These are phyloP conservation scores for Hyalella azteca DNA, from an alignment of 2,888 invertebrate genomes.

Conservation along the genomic window DNA sequence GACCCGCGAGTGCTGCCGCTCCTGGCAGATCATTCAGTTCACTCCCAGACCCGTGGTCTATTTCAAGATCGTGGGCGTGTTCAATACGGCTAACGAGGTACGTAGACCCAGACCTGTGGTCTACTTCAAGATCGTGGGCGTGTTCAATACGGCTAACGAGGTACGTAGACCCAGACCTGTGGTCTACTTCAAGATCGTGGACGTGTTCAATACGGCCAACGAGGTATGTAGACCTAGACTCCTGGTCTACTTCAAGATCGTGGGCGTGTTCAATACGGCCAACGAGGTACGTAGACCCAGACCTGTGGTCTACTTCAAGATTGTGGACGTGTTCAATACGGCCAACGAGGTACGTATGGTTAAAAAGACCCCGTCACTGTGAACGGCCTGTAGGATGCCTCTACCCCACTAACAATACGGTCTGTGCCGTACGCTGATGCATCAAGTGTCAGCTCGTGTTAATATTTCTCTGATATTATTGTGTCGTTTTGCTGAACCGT, in stretches of 20 bases:
- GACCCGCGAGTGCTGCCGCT: slow-evolving; percentile 82
- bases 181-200: slow-evolving; percentile 92
- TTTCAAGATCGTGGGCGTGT: slow-evolving; percentile 92
- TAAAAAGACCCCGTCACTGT: no score
- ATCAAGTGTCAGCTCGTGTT: no score
- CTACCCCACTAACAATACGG: no score
- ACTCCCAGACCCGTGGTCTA: slow-evolving; percentile 85
- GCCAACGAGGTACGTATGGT: slow-evolving; percentile 99
- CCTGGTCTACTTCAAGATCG: no score
- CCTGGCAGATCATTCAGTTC: slow-evolving; percentile 93
- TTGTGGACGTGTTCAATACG: slow-evolving; percentile 95
- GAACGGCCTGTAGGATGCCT: no score
- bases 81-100: slow-evolving; percentile 96
- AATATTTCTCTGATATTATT: no score
- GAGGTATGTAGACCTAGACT: no score
- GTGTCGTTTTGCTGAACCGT: no score
- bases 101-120: slow-evolving; percentile 86
- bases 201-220: slow-evolving; percentile 96
- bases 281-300: no score
- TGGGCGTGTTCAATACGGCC: no score
- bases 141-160: slow-evolving; percentile 96
- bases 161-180: slow-evolving; percentile 82
- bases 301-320: slow-evolving; percentile 90
- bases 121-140: slow-evolving; percentile 93
- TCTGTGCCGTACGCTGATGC: no score